These are phyloP conservation scores for Nomada lathburiana DNA, from an alignment of 2,888 invertebrate species.

Conservation along the genomic window DNA sequence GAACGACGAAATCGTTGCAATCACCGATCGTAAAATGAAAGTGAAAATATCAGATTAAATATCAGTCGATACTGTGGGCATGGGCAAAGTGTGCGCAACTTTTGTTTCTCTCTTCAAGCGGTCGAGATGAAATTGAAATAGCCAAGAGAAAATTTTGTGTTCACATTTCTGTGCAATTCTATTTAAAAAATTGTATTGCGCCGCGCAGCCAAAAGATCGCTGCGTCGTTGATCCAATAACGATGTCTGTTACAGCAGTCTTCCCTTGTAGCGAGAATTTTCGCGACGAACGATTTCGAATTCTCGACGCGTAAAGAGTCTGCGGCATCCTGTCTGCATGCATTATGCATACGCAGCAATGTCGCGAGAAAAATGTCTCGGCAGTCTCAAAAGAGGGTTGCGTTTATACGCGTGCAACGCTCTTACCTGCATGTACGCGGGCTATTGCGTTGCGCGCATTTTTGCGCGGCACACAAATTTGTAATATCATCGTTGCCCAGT, in stretches of 20 bases:
- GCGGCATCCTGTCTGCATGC: slow-evolving; percentile 66
- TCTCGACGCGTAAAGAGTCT: slow-evolving; percentile 72
- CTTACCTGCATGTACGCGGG: slow-evolving; percentile 25
- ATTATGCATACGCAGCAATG: slow-evolving; percentile 73
- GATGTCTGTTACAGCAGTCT: not conserved
- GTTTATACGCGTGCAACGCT: slow-evolving; percentile 41
- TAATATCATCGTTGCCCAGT: slow-evolving; percentile 8
- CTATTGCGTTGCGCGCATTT: not conserved
- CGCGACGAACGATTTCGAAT: slow-evolving; percentile 72
- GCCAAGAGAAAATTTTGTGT: not conserved
- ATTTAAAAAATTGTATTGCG: not conserved
- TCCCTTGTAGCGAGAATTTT: slow-evolving; percentile 46
- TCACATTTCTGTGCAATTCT: not conserved
- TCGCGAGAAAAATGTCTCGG: slow-evolving; percentile 70
- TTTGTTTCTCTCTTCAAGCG: too few relatives aligned
- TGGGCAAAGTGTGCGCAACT: too few relatives aligned
- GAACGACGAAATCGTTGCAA: slow-evolving; percentile 1
- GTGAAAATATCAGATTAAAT: not conserved
- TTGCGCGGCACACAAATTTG: slow-evolving; percentile 14
- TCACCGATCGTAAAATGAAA: not conserved
- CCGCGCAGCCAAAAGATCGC: not conserved
- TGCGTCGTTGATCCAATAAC: slow-evolving; percentile 1
- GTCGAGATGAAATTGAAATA: not conserved
- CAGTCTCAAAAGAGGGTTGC: slow-evolving; percentile 61
- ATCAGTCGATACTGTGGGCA: not conserved